Evolutionary conservation across 1,140 invertebrate genomes (phyloP).

Genomic region (Lucilia cuprina): DNA sequence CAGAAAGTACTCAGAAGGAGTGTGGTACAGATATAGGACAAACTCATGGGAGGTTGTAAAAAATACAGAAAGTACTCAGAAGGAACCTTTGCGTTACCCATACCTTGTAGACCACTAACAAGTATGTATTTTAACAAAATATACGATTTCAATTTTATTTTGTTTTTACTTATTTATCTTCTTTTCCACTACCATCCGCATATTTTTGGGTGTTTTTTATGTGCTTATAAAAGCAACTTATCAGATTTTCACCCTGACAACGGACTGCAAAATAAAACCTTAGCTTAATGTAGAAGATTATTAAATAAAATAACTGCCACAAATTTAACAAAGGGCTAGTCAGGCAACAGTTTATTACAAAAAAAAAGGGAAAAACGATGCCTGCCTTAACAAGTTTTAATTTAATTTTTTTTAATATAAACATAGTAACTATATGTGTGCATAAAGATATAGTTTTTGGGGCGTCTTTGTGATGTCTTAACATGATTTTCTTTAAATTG

Average conservation of each 20-base stretch:
- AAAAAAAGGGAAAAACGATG: neutral
- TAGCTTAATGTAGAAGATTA: neutral
- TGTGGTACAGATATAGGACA: too few species aligned
- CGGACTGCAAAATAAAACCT: neutral
- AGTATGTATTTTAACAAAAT: too few species aligned
- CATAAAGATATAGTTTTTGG: neutral
- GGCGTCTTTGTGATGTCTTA: constrained; percentile 32
- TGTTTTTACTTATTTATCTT: too few species aligned
- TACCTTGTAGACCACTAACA: too few species aligned
- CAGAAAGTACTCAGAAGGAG: too few species aligned
- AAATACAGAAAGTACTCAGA: too few species aligned
- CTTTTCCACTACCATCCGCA: neutral
- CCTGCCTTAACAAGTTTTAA: constrained; percentile 11
- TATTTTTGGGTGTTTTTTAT: constrained; percentile 28
- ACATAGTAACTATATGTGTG: neutral
- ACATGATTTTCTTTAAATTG: constrained; percentile 27
- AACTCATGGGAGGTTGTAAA: too few species aligned
- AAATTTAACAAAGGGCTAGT: constrained; percentile 11
- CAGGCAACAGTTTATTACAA: neutral
- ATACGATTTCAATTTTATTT: too few species aligned
- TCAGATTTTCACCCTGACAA: constrained; percentile 28
- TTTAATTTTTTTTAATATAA: neutral
- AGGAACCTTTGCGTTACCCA: too few species aligned
- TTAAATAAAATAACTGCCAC: neutral
- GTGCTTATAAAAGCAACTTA: constrained; percentile 27